Conservation (phyloP, 2,888 invertebrate genomes). For the Alsophila aescularia region DNA sequence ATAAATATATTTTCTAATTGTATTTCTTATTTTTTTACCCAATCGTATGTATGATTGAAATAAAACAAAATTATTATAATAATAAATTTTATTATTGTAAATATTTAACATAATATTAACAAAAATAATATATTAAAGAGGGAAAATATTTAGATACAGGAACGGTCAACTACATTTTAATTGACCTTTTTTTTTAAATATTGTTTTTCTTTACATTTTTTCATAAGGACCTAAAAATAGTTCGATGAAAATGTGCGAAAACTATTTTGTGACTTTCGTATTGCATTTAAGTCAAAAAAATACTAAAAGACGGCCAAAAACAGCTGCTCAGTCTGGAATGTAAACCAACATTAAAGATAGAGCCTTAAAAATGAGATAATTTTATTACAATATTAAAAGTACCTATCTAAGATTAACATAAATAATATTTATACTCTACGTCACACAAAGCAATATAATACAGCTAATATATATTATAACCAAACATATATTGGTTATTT, state of each 20-base stretch:
- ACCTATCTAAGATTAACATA: conserved; percentile 50
- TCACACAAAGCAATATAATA: conserved; percentile 49
- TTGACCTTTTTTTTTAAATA: too few species aligned
- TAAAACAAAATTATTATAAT: not conserved
- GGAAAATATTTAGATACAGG: too few species aligned
- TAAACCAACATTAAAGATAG: conserved; percentile 25
- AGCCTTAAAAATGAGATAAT: conserved; percentile 33
- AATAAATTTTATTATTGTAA: conserved; percentile 42
- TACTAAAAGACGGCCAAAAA: too few species aligned
- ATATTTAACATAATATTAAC: conserved; percentile 39
- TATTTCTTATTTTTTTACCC: not conserved
- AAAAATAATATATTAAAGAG: conserved; percentile 13
- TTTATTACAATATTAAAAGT: conserved; percentile 45
- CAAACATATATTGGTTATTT: too few species aligned
- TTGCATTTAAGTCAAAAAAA: too few species aligned
- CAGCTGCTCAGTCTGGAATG: conserved; percentile 37
- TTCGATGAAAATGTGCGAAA: too few species aligned
- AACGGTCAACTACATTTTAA: too few species aligned
- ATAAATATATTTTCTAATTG: conserved; percentile 7
- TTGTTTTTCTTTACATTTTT: too few species aligned
- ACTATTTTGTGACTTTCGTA: too few species aligned
- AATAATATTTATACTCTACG: conserved; percentile 42
- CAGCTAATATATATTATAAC: conserved; percentile 19
- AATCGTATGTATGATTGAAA: too few species aligned
- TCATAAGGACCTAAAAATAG: too few species aligned